Conservation (phyloP, 2,888 invertebrate species). For the Mimachlamys varia region DNA sequence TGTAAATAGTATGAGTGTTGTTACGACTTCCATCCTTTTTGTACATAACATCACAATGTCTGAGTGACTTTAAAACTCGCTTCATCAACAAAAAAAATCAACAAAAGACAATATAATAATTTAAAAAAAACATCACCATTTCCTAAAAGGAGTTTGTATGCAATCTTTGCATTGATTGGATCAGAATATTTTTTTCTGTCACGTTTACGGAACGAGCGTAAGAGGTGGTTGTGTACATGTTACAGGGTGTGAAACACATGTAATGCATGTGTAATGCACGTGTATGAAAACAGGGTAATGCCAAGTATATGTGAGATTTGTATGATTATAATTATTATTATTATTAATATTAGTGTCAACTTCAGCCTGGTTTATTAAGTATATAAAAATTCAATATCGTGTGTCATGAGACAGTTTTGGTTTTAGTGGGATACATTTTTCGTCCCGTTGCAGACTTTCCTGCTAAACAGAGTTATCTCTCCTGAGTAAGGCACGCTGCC, state of each 20-base stretch:
- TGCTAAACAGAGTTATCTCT: no score
- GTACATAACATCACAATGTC: neutral
- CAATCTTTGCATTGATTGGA: neutral
- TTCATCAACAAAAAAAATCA: constrained; percentile 5
- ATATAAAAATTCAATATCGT: no score
- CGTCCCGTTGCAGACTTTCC: no score
- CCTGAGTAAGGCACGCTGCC: no score
- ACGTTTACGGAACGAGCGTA: neutral
- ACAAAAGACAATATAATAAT: neutral
- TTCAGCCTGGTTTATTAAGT: no score
- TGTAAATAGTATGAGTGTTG: neutral
- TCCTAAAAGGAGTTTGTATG: constrained; percentile 27
- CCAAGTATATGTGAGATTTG: neutral
- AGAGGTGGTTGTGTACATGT: constrained; percentile 20
- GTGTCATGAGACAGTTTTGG: no score
- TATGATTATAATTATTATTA: no score
- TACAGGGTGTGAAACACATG: neutral
- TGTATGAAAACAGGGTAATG: constrained; percentile 25
- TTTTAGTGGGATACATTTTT: no score
- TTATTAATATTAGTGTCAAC: no score
- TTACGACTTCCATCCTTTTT: neutral
- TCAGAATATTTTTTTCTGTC: neutral
- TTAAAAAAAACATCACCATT: neutral
- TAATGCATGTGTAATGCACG: constrained; percentile 1
- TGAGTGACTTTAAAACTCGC: constrained; percentile 11